Base-by-base conservation (phyloP, 53 echinoderm and acorn worm species). In the Pentamera pediparva region DNA sequence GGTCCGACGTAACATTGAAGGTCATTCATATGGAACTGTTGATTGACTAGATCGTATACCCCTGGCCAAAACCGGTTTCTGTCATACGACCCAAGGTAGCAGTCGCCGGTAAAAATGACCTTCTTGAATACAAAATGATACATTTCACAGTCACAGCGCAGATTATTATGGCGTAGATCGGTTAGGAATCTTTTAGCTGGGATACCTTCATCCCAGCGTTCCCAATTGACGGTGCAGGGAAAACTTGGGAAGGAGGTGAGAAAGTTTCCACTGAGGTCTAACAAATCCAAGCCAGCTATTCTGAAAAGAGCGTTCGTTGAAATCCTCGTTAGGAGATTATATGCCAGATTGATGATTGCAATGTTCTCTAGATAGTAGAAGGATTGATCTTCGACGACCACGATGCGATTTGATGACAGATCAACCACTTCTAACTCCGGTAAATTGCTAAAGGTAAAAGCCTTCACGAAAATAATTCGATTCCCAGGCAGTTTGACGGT, bases 131-230 rank as follows among this genome's bases (percentile, higher is more conserved):
- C 20, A 9, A 37, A 20, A 12, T 65, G 10, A 25, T 37, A 38
- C 65, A 65, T 65, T 13, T 38, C 27, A 18, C 65, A 65, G 25
- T 65, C 65, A 20, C 65, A 65, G 6, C 40, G 65, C 27, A 65
- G 27, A 65, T 37, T 65, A 40, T 65, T 65, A 1, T 15, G 22
- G 8, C 65, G 65, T 39, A 65, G 41, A 37, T 65, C 65, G 19
- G 65, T 65, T 20, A 65, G 40, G 19, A 65, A 33, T 65, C 20
- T 36, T 38, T 37, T 65, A 21, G 2, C 8, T 39, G 65, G 39
- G 5, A 39, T 38, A 37, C 24, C 39, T 5, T 65, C 25, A 22
- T n/a, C 18, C 7, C 39, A 38, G 40, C 3, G 39, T 65, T 21
- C 2, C 37, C 35, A 37, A 27, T 65, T 65, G 25, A 65, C 65